Base-by-base conservation (phyloP, 2,888 invertebrate genomes). In the Trissoscelio sp. region DNA sequence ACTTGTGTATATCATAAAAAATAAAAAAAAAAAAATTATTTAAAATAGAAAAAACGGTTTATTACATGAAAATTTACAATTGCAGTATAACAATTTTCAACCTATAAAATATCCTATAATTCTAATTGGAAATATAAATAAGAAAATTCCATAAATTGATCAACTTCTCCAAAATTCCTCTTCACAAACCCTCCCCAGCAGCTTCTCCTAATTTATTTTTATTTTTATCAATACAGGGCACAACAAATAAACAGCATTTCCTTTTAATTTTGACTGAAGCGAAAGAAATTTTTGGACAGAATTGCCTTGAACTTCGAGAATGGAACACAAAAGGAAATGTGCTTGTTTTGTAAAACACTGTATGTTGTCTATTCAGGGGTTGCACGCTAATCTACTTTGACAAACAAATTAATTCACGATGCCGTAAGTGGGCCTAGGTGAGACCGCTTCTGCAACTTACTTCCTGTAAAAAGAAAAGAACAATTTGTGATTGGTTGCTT, bases 401-500 rank as follows among this genome's bases (percentile, higher is more conserved):
- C 75, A 79, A 82, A 79, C 79, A 78, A 79, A 82, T 82, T 75
- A 55, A 79, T 24, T 73, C 67, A 72, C 55, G 82, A 51, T 62
- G 79, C 79, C 82, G 53, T 70, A 44, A 83, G 66, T 46, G 81
- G 73, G 67, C 73, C 66, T 24, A 31, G 74, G 12, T 34, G 80
- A 46, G n/a, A 60, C 70, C 42, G 69, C 72, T 55, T 81, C 85
- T 83, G 86, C 87, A 91, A 92, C 92, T 93, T 92, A 93, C 92
- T 93, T 93, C 91, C 92, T 93, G 93, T 69, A 92, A 92, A 46
- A 91, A 88, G 89, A 87, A 89, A 91, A 91, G n/a, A n/a, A n/a
- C n/a, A 81, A 83, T 81, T 88, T 82, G 74, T 79, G 74, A 84
- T 60, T 73, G 55, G 60, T 78, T 80, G 69, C 72, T 67, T 42